phyloP scores from a whole-genome alignment of 2,888 invertebrate genomes.

The Phyllotreta striolata region DNA sequence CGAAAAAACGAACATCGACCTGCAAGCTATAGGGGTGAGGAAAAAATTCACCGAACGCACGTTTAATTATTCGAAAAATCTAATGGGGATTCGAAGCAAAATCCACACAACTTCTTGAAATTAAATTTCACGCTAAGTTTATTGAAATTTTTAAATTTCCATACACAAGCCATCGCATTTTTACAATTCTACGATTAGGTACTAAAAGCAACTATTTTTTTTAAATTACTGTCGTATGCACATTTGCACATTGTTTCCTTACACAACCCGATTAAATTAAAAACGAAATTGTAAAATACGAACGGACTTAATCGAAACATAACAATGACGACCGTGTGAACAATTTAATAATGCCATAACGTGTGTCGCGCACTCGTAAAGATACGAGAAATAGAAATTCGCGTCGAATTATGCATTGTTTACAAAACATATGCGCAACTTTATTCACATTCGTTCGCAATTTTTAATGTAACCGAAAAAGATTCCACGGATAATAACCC shows the following conservation, averaged over 20 bases:
- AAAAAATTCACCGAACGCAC: too few species aligned
- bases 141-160: neutral
- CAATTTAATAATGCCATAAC: constrained; percentile 3
- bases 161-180: too few species aligned
- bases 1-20: constrained; percentile 19
- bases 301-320: neutral
- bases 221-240: too few species aligned
- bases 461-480: constrained; percentile 15
- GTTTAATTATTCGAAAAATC: neutral
- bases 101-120: neutral
- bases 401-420: constrained; percentile 12
- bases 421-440: constrained; percentile 4
- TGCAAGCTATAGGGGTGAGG: constrained; percentile 1
- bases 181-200: too few species aligned
- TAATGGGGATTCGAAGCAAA: constrained; percentile 1
- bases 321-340: constrained; percentile 4
- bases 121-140: neutral
- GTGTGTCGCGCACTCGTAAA: neutral
- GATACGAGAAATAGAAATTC: constrained; percentile 11
- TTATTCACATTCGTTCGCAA: constrained; percentile 13
- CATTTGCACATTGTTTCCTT: too few species aligned
- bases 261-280: too few species aligned
- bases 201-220: too few species aligned
- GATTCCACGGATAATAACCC: constrained; percentile 15
- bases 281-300: too few species aligned